Evolutionary conservation across 2,113 vertebrate genomes (phyloP).

Genomic region (Vulpes vulpes): DNA sequence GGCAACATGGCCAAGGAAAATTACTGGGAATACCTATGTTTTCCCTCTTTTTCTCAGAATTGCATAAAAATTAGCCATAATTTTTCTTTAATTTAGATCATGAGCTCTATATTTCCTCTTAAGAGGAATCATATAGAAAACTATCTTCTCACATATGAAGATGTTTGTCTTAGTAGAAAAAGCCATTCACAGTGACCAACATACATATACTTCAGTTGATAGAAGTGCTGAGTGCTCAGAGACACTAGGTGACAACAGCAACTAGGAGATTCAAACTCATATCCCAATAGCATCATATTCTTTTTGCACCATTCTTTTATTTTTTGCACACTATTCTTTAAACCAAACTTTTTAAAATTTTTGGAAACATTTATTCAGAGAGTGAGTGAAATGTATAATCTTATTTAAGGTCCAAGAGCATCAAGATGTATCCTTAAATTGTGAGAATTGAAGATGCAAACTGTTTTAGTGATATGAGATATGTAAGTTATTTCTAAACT

Average conservation of each 20-base stretch:
- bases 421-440: conserved; percentile 77
- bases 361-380: conserved; percentile 60
- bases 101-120: not conserved
- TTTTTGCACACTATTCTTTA: not conserved
- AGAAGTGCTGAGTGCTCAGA: not conserved
- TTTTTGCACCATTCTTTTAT: not conserved
- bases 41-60: conserved; percentile 13
- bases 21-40: not conserved
- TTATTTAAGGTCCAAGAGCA: conserved; percentile 81
- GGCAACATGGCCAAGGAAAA: not conserved
- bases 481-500: conserved; percentile 46
- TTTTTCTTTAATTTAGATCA: conserved; percentile 12
- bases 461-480: conserved; percentile 19
- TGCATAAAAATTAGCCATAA: conserved; percentile 37
- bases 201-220: not conserved
- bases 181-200: not conserved
- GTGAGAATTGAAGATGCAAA: not conserved
- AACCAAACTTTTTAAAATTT: conserved; percentile 39
- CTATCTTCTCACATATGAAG: not conserved
- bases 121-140: not conserved
- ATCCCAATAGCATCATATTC: not conserved
- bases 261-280: not conserved
- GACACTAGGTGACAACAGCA: not conserved
- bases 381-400: conserved; percentile 82
- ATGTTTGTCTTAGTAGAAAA: not conserved